A percentile compares a stretch with the other conserved stretches of the same genome.
phyloP scores from a whole-genome alignment of 2,113 vertebrate species.

The Steatornis caripensis region DNA sequence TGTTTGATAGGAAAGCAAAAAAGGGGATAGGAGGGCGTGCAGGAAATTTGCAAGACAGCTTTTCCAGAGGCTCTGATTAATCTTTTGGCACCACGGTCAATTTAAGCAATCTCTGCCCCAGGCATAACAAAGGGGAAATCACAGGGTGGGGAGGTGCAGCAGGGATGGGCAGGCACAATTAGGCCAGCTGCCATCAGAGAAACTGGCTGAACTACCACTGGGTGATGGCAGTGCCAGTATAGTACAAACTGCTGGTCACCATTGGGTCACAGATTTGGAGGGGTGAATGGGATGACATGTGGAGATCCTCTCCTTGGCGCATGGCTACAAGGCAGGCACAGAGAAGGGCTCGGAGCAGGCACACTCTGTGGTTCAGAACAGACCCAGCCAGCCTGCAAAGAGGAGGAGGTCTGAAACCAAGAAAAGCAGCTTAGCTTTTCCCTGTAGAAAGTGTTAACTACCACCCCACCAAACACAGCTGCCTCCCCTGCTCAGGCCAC shows the following conservation, averaged over 20 bases:
- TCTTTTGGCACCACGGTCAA: not conserved
- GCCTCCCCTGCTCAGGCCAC: not conserved
- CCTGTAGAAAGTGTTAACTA: not conserved
- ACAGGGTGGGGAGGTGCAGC: not conserved
- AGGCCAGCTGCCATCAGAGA: not conserved
- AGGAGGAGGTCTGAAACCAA: not conserved
- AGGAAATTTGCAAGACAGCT: not conserved
- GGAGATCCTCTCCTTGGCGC: accelerated
- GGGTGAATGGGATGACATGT: too few species aligned
- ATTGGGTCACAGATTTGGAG: not conserved
- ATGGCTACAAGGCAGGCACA: not conserved
- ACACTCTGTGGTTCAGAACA: not conserved
- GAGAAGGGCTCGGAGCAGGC: accelerated
- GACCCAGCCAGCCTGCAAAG: not conserved
- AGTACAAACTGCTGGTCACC: not conserved
- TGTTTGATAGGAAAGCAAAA: not conserved
- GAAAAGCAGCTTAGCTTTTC: not conserved
- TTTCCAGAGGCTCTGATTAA: constrained; percentile 25
- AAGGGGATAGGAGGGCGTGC: not conserved
- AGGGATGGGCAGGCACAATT: not conserved
- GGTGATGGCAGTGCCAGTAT: not conserved
- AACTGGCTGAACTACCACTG: not conserved
- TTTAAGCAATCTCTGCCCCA: constrained; percentile 35
- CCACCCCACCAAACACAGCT: accelerated
- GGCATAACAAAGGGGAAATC: constrained; percentile 17